These are phyloP conservation scores for Arctia plantaginis DNA, from an alignment of 2,888 invertebrate species.

Conservation along the genomic window DNA sequence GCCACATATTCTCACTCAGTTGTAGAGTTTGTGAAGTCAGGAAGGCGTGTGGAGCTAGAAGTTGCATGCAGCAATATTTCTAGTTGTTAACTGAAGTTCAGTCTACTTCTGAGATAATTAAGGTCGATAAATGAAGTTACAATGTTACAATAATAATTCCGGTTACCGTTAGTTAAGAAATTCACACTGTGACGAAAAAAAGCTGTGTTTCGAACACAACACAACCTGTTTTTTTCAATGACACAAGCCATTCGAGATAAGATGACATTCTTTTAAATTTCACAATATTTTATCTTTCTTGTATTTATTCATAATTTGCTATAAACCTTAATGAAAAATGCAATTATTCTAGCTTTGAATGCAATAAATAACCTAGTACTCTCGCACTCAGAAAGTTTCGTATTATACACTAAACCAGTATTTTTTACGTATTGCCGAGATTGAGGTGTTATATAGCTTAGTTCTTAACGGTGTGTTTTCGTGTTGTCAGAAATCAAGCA, in stretches of 20 bases:
- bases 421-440: too few species aligned
- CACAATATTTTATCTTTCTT: not conserved
- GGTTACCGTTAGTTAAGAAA: conserved; percentile 3
- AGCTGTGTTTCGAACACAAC: conserved; percentile 3
- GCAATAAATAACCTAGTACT: not conserved
- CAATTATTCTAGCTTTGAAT: not conserved
- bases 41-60: too few species aligned
- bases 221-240: conserved; percentile 3
- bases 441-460: too few species aligned
- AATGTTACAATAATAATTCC: not conserved
- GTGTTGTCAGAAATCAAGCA: too few species aligned
- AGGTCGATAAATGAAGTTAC: not conserved
- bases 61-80: not conserved
- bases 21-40: too few species aligned
- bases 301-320: not conserved
- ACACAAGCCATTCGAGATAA: not conserved
- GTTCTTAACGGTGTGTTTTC: too few species aligned
- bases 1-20: too few species aligned
- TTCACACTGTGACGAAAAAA: conserved; percentile 13
- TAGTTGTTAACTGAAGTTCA: not conserved
- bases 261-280: not conserved
- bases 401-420: too few species aligned
- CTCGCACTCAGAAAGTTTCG: not conserved
- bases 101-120: not conserved
- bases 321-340: not conserved